phyloP scores from a whole-genome alignment of 1,140 invertebrate species.

The Bombus polaris region DNA sequence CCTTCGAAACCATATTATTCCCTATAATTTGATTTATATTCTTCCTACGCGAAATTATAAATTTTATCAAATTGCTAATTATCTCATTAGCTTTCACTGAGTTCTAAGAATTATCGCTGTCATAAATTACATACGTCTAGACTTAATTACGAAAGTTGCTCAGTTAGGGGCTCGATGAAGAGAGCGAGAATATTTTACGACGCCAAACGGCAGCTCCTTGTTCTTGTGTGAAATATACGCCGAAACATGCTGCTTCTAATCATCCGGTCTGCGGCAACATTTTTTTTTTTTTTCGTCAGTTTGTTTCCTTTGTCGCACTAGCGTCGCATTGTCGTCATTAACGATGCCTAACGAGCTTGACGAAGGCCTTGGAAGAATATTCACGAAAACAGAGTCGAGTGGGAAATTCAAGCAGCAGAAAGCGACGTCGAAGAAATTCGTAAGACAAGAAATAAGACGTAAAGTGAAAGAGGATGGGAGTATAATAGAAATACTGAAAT shows the following conservation, averaged over 20 bases:
- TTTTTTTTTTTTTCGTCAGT: constrained; percentile 23
- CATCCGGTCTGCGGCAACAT: constrained; percentile 9
- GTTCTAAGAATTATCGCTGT: background rate
- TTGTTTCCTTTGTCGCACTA: constrained; percentile 30
- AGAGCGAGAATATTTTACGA: background rate
- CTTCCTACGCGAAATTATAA: background rate
- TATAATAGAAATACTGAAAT: background rate
- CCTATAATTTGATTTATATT: background rate
- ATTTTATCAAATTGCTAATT: background rate
- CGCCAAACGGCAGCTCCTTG: background rate
- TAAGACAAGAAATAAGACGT: background rate
- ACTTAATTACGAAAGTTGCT: background rate
- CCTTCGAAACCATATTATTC: background rate
- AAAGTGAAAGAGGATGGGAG: too few relatives aligned
- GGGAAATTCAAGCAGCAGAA: background rate
- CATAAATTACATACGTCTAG: background rate
- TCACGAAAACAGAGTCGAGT: constrained; percentile 10
- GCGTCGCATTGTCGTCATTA: constrained; percentile 48
- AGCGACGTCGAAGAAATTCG: background rate
- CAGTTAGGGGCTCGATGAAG: background rate
- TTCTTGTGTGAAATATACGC: background rate
- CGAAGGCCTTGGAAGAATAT: constrained; percentile 43
- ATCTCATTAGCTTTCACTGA: background rate
- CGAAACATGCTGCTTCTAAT: constrained; percentile 18
- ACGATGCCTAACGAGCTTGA: constrained; percentile 60